Conservation (phyloP, 2,797 vertebrate species). For the Smutsia temminckii region DNA sequence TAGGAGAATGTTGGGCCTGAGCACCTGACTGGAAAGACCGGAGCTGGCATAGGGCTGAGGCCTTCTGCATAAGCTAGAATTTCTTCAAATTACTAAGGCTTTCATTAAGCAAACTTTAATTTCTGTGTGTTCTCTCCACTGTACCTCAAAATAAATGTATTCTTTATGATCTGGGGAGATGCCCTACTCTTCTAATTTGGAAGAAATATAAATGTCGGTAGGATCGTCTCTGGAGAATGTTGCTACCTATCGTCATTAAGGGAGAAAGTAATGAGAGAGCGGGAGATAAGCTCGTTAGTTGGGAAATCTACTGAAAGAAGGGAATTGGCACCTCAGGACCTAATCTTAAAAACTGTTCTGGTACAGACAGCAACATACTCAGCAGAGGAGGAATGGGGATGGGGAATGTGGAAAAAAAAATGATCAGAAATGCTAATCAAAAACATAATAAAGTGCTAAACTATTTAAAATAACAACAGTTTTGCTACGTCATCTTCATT, state of each 20-base stretch:
- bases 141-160: slow-evolving; percentile 80
- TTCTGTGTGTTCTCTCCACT: slow-evolving; percentile 73
- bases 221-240: slow-evolving; percentile 54
- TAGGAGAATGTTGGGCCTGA: background rate
- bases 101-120: slow-evolving; percentile 77
- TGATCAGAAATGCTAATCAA: slow-evolving; percentile 43
- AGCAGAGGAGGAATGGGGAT: slow-evolving; percentile 30
- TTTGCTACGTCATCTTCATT: background rate
- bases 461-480: slow-evolving; percentile 35
- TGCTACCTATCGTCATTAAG: slow-evolving; percentile 68
- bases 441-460: background rate
- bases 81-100: slow-evolving; percentile 51
- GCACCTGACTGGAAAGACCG: background rate
- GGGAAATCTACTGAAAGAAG: slow-evolving; percentile 46
- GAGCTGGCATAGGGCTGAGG: background rate
- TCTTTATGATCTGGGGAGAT: slow-evolving; percentile 77
- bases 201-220: slow-evolving; percentile 74
- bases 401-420: background rate
- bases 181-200: slow-evolving; percentile 74
- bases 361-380: background rate
- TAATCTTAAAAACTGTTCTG: slow-evolving; percentile 61
- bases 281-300: slow-evolving; percentile 70
- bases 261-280: slow-evolving; percentile 66
- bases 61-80: background rate
- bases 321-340: slow-evolving; percentile 53